Base-by-base conservation (phyloP, 1,140 invertebrate genomes). In the Ostrea edulis region DNA sequence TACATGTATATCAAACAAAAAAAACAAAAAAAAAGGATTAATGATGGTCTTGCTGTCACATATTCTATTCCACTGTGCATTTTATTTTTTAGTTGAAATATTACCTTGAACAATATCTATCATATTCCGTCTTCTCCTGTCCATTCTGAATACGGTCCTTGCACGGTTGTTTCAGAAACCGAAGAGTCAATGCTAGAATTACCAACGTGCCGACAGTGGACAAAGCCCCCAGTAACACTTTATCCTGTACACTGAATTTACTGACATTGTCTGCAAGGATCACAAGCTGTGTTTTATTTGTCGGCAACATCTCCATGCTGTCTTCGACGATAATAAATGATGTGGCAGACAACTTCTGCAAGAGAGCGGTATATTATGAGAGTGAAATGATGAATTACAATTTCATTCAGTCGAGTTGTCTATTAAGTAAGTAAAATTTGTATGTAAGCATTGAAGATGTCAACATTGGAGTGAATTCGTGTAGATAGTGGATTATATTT, bases 131-230 rank as follows among this genome's bases (percentile, higher is more conserved):
- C 29, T 77, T 77, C 11, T 77, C 68, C 9, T 29, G 12, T 5
- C 29, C 68, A 14, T 25, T 77, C 5, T 77, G 22, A 25, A 77
- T 14, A 35, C 68, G 68, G 29, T 77, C 9, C 8, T 29, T 77
- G 68, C 68, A 77, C 22, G 68, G 68, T 14, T 77, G 68, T 77
- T 77, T 77, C 68, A 77, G 22, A 77, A 77, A 12, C 35, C 68
- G 68, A 5, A 77, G 68, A 14, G 29, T 25, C 14, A 77, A 12
- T 3, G 68, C 68, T 7, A 77, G 68, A 3, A 35, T 12, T 35
- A 77, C 68, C 22, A 77, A 35, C 2, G 25, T 25, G 11, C 7
- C 25, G 11, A 77, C 22, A 14, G 68, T 77, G 0, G 68, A 11
- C 68, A 77, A 8, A 9, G 68, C 68, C 35, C 68, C 68, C 4